Evolutionary conservation across 2,888 invertebrate species (phyloP), one percentile per base, ranked within the genome.

Genomic region (Catonia carolina): DNA sequence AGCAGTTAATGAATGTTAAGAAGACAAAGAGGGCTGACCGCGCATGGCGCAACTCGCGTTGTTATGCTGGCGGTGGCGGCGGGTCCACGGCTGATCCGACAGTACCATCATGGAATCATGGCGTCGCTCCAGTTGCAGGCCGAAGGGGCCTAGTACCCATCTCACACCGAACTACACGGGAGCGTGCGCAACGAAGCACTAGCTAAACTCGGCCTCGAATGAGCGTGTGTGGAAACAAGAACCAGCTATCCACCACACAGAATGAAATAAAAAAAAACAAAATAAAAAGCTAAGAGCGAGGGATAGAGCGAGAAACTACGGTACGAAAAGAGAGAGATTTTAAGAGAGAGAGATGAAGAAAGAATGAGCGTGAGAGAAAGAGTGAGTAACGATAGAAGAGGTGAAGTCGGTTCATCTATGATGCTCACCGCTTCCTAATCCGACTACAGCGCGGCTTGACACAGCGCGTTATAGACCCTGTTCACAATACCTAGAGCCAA

Each of bases 211-310:
- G 20, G 14, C 42, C 23, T 22, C 12, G 42, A 45, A 22, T 41
- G 41, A 41, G 33, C 49, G 17, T 15, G 49, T 33, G 49, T 50
- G 50, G 50, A 51, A 51, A 14, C 51, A 20, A 37, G 39, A 51
- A 36, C 39, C 51, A 51, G 51, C 37, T 37, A 23, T 36, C 50
- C 22, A 23, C 27, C 31, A n/a, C 48, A 17, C 27, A 33, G 48
- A 27, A 22, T 14, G 17, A 48, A 33, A 47, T 14, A 48, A n/a
- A 37, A 15, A 37, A n/a, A 37, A 8, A 23, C 7, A n/a, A 18
- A 42, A 45, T 18, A 45, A 45, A 45, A 45, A 45, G 42, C 42
- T 10, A 45, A 45, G 42, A 45, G 23, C 22, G 42, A 45, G 20
- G 3, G 42, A 45, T 20, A 45, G 42, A 20, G 14, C n/a, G n/a